phyloP scores from a whole-genome alignment of 2,888 invertebrate species.

The Watsonalla cultraria region DNA sequence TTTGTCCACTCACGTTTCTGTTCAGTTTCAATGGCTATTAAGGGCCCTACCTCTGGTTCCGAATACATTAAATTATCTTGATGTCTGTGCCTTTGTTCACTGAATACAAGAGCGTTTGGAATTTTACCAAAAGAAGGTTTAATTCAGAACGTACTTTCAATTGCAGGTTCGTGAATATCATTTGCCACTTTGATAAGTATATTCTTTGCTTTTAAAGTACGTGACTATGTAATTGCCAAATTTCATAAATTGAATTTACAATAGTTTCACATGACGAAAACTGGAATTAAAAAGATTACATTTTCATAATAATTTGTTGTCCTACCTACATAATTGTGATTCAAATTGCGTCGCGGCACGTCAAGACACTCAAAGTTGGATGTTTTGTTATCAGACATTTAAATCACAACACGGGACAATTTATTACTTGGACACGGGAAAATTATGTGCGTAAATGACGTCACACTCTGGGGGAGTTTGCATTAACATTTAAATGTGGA shows the following conservation, averaged over 20 bases:
- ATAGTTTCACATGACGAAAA: neutral
- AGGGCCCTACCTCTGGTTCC: slow-evolving; percentile 59
- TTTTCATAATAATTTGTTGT: neutral
- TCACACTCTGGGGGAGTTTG: slow-evolving; percentile 50
- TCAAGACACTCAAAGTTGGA: slow-evolving; percentile 48
- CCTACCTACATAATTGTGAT: neutral
- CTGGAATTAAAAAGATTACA: neutral
- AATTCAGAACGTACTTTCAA: neutral
- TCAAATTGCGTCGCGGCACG: slow-evolving; percentile 15
- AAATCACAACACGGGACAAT: slow-evolving; percentile 49
- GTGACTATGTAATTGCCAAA: too few species aligned
- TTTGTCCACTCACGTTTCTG: slow-evolving; percentile 74
- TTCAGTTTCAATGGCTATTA: slow-evolving; percentile 71
- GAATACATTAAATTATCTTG: slow-evolving; percentile 32
- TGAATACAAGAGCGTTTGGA: neutral
- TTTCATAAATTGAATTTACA: too few species aligned
- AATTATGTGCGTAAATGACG: slow-evolving; percentile 64
- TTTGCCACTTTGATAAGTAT: too few species aligned
- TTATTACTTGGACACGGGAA: slow-evolving; percentile 61
- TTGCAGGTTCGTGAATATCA: neutral
- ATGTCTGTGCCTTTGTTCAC: slow-evolving; percentile 5
- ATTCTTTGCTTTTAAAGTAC: too few species aligned
- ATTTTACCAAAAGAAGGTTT: neutral
- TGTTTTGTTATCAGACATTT: slow-evolving; percentile 41
- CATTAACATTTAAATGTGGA: slow-evolving; percentile 71